A percentile compares a stretch with the other conserved stretches of the same genome.
Conservation (phyloP, 1,140 invertebrate genomes). For the Pentalonia nigronervosa region DNA sequence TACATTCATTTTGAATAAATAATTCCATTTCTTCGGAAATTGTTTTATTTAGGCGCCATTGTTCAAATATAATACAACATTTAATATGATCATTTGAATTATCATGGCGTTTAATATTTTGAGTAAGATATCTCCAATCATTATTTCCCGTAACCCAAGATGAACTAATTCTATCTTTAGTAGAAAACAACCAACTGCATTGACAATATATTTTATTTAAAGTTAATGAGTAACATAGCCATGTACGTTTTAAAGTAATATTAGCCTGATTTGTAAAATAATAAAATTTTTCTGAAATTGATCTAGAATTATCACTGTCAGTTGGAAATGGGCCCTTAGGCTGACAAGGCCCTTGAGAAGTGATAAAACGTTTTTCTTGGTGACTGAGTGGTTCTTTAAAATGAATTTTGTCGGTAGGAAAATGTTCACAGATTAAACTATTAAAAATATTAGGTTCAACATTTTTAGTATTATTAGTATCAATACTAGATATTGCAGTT, state of each 20-base stretch:
- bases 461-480: constrained; percentile 33
- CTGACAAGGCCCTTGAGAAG: constrained; percentile 22
- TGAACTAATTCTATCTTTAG: neutral
- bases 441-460: constrained; percentile 41
- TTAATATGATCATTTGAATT: constrained; percentile 23
- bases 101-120: constrained; percentile 37
- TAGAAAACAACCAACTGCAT: constrained; percentile 39
- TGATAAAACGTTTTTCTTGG: constrained; percentile 44
- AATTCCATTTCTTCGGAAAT: constrained; percentile 33
- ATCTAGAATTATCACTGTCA: constrained; percentile 29
- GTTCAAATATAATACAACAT: constrained; percentile 23
- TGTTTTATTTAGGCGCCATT: constrained; percentile 34
- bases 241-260: constrained; percentile 35
- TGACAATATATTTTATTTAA: constrained; percentile 41
- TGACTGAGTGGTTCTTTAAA: constrained; percentile 24
- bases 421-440: constrained; percentile 30
- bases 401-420: constrained; percentile 29
- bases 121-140: constrained; percentile 39
- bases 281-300: constrained; percentile 28
- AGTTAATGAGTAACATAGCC: constrained; percentile 28
- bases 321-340: constrained; percentile 31
- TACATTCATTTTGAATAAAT: constrained; percentile 39
- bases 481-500: constrained; percentile 25
- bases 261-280: constrained; percentile 44
- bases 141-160: constrained; percentile 16